phyloP scores from a whole-genome alignment of 2,888 invertebrate species.

The Sussaba pulchella region DNA sequence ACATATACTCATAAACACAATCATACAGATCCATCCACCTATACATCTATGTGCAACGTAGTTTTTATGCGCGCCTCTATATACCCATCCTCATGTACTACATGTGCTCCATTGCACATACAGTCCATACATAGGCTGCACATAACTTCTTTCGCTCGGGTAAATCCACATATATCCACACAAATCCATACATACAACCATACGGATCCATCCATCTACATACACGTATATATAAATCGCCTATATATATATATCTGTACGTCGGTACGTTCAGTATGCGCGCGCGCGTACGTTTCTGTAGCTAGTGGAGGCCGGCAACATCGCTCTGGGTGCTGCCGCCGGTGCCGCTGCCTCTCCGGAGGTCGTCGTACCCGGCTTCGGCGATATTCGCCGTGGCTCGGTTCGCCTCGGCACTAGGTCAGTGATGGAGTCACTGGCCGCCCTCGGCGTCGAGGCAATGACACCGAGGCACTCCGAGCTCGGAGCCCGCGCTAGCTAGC shows the following conservation, averaged over 20 bases:
- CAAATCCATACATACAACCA: not conserved
- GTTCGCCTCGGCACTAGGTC: constrained; percentile 83
- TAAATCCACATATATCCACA: not conserved
- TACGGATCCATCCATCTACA: not conserved
- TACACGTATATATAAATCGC: not conserved
- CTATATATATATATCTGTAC: constrained; percentile 11
- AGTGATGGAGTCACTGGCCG: constrained; percentile 85
- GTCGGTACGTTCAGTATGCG: not conserved
- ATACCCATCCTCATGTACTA: no score
- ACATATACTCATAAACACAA: no score
- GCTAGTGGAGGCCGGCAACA: constrained; percentile 63
- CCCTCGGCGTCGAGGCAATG: constrained; percentile 84
- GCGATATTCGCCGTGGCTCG: constrained; percentile 75
- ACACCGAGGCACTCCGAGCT: constrained; percentile 79
- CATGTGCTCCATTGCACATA: no score
- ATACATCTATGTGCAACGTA: no score
- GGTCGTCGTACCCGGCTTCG: constrained; percentile 80
- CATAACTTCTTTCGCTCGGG: no score
- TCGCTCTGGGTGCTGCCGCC: constrained; percentile 76
- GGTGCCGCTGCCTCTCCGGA: constrained; percentile 64
- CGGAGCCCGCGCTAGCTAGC: constrained; percentile 67
- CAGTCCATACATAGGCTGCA: no score
- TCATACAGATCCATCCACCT: no score
- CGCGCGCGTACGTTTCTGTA: constrained; percentile 56
- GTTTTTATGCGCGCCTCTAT: no score